Evolutionary conservation across 2,888 invertebrate species (phyloP).

Genomic region (Pardosa pseudoannulata): DNA sequence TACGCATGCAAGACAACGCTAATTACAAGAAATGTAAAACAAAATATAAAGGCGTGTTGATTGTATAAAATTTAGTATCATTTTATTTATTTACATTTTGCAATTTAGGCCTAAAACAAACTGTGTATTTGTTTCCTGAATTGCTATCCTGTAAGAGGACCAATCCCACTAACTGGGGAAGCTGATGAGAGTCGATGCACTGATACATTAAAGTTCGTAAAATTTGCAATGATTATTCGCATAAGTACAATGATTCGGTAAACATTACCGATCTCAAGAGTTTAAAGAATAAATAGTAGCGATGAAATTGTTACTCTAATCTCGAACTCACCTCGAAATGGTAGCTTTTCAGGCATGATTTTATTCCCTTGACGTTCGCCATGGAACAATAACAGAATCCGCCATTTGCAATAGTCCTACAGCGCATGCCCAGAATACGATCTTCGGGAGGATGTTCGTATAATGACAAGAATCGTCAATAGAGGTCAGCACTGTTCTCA

Average conservation of each 20-base stretch:
- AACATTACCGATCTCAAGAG: not conserved
- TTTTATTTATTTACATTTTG: conserved; percentile 4
- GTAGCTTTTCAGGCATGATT: conserved; percentile 79
- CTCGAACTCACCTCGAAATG: conserved; percentile 79
- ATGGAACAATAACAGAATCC: conserved; percentile 99
- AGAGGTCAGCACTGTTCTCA: conserved; percentile 67
- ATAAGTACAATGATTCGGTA: not conserved
- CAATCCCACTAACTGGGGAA: conserved; percentile 70
- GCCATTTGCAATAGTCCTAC: conserved; percentile 93
- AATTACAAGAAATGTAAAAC: not conserved
- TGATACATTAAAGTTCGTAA: conserved; percentile 64
- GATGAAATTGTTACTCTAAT: conserved; percentile 45
- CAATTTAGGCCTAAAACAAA: conserved; percentile 43
- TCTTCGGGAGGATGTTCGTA: conserved; percentile 70
- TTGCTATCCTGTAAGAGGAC: conserved; percentile 58
- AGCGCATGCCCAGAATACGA: conserved; percentile 77
- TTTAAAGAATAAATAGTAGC: conserved; percentile 31
- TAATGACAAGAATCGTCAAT: conserved; percentile 53
- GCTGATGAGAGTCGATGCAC: conserved; percentile 71
- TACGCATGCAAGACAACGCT: conserved; percentile 29
- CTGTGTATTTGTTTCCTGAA: conserved; percentile 62
- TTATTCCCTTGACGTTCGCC: conserved; percentile 83
- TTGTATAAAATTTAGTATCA: not conserved
- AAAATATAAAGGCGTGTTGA: not conserved
- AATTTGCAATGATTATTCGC: not conserved